Evolutionary conservation across 2,113 vertebrate genomes (phyloP).

Genomic region (Aptenodytes patagonicus): DNA sequence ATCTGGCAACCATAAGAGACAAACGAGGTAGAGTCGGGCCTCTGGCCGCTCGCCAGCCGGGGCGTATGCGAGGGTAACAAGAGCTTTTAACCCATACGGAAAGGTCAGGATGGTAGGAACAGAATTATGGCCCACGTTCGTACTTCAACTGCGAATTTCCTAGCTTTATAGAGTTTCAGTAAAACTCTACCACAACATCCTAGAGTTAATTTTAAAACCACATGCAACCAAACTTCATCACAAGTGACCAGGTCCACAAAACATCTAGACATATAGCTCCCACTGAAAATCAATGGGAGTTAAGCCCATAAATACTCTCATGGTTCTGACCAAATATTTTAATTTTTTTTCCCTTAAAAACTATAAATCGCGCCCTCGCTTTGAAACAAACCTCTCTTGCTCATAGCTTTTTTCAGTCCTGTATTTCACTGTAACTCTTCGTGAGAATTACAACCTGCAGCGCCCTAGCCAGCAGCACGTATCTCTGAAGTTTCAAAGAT

Average conservation of each 20-base stretch:
- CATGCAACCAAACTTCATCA: background rate
- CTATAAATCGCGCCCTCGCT: background rate
- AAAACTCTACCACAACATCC: background rate
- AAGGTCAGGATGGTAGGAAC: background rate
- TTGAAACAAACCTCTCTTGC: background rate
- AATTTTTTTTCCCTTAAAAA: background rate
- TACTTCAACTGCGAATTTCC: background rate
- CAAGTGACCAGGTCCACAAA: background rate
- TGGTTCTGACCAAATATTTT: background rate
- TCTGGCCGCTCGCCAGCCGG: background rate
- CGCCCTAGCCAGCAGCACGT: background rate
- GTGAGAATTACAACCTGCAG: background rate
- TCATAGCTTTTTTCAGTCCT: background rate
- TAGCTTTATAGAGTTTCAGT: background rate
- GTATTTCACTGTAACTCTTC: background rate
- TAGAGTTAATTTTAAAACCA: background rate
- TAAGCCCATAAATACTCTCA: background rate
- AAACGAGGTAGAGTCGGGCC: background rate
- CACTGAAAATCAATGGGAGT: background rate
- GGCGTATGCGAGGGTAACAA: background rate
- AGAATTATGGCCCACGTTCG: background rate
- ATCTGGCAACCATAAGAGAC: background rate
- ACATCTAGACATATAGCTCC: background rate
- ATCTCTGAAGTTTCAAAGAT: background rate
- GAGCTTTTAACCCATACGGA: background rate